Percentiles rank a stretch among this genome's conserved stretches.
Conservation (phyloP, 2,113 vertebrate species). For the Grantiella picta region DNA sequence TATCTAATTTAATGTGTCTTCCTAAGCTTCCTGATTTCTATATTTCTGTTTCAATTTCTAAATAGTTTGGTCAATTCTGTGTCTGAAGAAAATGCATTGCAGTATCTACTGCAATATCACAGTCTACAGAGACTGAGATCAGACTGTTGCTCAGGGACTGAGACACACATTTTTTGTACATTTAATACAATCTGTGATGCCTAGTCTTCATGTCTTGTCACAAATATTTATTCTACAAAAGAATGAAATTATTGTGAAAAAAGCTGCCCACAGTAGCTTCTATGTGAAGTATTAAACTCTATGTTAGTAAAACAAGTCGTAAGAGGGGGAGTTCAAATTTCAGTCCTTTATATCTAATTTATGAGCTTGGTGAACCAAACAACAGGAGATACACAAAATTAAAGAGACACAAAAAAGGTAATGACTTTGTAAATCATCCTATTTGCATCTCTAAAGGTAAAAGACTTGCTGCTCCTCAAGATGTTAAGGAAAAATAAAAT, state of each 20-base stretch:
- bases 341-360: background rate
- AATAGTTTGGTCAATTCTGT: background rate
- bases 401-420: background rate
- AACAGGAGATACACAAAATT: background rate
- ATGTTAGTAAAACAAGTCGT: background rate
- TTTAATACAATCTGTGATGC: background rate
- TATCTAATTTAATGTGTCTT: background rate
- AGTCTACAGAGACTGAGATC: background rate
- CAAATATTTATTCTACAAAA: background rate
- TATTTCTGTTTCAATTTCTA: background rate
- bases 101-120: background rate
- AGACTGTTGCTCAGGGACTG: background rate
- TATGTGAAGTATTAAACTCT: background rate
- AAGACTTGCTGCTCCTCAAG: background rate
- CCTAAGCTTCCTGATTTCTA: background rate
- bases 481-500: background rate
- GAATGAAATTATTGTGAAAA: background rate
- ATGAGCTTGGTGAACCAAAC: background rate
- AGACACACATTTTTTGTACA: background rate
- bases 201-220: background rate
- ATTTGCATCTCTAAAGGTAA: background rate
- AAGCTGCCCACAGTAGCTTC: background rate
- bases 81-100: background rate
- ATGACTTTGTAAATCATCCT: background rate
- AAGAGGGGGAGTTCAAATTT: background rate